Base-by-base conservation (phyloP, 2,888 invertebrate genomes). In the Aphidoletes aphidimyza region DNA sequence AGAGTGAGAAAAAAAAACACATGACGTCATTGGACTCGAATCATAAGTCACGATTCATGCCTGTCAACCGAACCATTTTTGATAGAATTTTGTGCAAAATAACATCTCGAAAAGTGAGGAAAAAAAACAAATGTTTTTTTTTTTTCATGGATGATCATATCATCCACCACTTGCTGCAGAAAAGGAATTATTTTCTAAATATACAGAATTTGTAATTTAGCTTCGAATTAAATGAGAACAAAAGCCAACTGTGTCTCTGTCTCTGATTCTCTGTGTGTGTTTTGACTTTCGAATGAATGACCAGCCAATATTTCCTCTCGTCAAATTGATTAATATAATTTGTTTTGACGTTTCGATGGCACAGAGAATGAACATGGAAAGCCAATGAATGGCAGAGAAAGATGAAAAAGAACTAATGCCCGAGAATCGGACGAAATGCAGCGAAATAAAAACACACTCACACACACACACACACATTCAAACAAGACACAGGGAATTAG, bases 401-500 rank as follows among this genome's bases (percentile, higher is more conserved):
- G 14, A 22, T 6, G 54, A 22, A 54, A 26, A n/a, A 54, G 54
- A 69, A 69, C 69, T 69, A 69, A 69, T 69, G 69, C 69, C 34
- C 69, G 69, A 69, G 69, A 69, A 69, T 69, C 69, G 69, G 69
- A 9, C 34, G 69, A 69, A 69, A 69, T 69, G 69, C 69, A 69
- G n/a, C n/a, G n/a, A n/a, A n/a, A n/a, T n/a, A n/a, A n/a, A n/a
- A n/a, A n/a, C n/a, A n/a, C n/a, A n/a, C n/a, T n/a, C n/a, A n/a
- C n/a, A n/a, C n/a, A n/a, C n/a, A n/a, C n/a, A n/a, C n/a, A n/a
- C n/a, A n/a, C n/a, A n/a, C n/a, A n/a, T n/a, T n/a, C n/a, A n/a
- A n/a, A n/a, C n/a, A n/a, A n/a, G n/a, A 54, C n/a, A 54, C n/a
- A 69, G 69, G 69, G 69, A 69, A 69, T 69, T 69, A 69, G 69